phyloP scores from a whole-genome alignment of 2,113 vertebrate species.

The Colistium nudipinnis region DNA sequence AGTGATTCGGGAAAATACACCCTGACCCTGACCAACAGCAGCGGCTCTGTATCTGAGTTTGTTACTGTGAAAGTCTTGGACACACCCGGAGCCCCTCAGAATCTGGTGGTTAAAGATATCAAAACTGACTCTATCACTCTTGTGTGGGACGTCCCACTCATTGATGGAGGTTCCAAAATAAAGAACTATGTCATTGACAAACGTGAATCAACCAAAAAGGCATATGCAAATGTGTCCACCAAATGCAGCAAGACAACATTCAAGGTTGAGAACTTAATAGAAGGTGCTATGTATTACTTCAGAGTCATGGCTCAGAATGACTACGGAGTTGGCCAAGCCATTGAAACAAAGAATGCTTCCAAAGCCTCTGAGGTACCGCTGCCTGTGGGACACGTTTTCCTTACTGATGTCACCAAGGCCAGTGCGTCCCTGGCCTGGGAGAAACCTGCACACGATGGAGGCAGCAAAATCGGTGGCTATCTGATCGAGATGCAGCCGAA shows the following conservation, averaged over 20 bases:
- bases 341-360: conserved; percentile 90
- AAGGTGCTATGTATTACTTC: conserved; percentile 96
- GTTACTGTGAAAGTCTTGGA: conserved; percentile 95
- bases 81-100: conserved; percentile 93
- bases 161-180: conserved; percentile 94
- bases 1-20: conserved; percentile 95
- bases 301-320: conserved; percentile 99
- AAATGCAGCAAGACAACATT: conserved; percentile 93
- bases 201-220: conserved; percentile 95
- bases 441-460: conserved; percentile 96
- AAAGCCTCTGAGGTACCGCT: conserved; percentile 96
- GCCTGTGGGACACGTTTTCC: conserved; percentile 90
- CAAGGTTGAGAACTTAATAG: conserved; percentile 92
- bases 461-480: conserved; percentile 94
- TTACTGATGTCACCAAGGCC: conserved; percentile 93
- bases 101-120: conserved; percentile 90
- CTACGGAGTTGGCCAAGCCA: conserved; percentile 90
- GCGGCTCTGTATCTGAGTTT: conserved; percentile 93
- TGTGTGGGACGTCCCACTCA: conserved; percentile 91
- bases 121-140: conserved; percentile 90
- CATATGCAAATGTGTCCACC: conserved; percentile 91
- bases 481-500: conserved; percentile 95
- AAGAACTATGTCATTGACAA: conserved; percentile 98
- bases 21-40: conserved; percentile 91
- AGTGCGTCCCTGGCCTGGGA: conserved; percentile 92